A percentile compares a stretch with the other conserved stretches of the same genome.
Evolutionary conservation across 2,797 vertebrate genomes (phyloP).

Genomic region (Chloroceryle inda): DNA sequence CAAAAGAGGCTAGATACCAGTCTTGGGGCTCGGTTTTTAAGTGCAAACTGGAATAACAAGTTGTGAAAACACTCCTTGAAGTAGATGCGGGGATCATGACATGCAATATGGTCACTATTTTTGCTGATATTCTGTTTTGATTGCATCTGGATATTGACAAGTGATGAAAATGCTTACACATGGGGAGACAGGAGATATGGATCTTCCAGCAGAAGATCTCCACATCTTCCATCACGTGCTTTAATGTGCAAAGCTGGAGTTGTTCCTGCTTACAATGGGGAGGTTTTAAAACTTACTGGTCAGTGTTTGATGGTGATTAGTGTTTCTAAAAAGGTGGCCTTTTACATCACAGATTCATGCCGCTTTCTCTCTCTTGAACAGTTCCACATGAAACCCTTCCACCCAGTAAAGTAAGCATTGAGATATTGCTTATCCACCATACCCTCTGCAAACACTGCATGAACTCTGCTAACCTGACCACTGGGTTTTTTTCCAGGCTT

Average conservation of each 20-base stretch:
- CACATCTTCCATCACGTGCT: background rate
- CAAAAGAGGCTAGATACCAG: background rate
- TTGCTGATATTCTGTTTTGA: background rate
- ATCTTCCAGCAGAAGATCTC: background rate
- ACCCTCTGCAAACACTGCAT: background rate
- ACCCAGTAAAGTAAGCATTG: background rate
- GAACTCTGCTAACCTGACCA: background rate
- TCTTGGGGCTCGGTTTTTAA: background rate
- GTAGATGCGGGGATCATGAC: background rate
- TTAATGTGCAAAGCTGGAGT: background rate
- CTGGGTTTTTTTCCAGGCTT: background rate
- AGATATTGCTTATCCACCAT: background rate
- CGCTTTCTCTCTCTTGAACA: background rate
- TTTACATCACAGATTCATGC: background rate
- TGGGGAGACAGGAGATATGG: background rate
- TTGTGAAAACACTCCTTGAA: background rate
- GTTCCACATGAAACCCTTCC: background rate
- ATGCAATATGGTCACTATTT: rapidly evolving
- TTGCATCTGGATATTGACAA: background rate
- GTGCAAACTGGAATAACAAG: background rate
- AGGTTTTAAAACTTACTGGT: background rate
- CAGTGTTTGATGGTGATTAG: background rate
- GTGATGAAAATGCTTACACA: background rate
- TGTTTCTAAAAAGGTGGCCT: background rate
- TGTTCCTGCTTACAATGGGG: background rate